Percentiles rank a stretch among this genome's conserved stretches.
phyloP scores from a whole-genome alignment of 2,888 invertebrate species.

The Cordilura impudica region DNA sequence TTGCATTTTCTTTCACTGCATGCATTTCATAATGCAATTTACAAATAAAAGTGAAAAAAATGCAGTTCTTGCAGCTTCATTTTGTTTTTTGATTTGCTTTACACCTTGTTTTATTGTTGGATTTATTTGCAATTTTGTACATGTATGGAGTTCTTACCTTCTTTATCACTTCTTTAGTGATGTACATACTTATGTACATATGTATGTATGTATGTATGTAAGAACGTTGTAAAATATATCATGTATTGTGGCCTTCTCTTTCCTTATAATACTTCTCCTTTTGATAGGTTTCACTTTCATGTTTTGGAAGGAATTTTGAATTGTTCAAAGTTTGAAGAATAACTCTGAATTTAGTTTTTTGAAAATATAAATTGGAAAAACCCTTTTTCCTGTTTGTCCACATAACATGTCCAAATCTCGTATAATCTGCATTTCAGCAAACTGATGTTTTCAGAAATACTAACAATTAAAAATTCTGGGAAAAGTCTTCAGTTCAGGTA shows the following conservation, averaged over 20 bases:
- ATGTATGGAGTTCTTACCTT: not conserved
- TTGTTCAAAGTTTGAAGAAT: not conserved
- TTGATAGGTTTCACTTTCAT: slow-evolving; percentile 15
- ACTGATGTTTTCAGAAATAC: too few relatives aligned
- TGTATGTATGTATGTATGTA: too few relatives aligned
- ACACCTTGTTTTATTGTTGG: not conserved
- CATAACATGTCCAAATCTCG: too few relatives aligned
- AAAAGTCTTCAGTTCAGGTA: too few relatives aligned
- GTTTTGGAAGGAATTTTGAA: not conserved
- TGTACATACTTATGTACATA: too few relatives aligned
- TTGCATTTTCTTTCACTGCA: slow-evolving; percentile 28
- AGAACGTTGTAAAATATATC: too few relatives aligned
- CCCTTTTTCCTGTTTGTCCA: too few relatives aligned
- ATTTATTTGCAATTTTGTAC: not conserved
- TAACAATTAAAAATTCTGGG: too few relatives aligned
- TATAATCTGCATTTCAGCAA: too few relatives aligned
- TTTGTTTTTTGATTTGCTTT: not conserved
- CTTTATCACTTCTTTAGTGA: too few relatives aligned
- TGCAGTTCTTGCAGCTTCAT: slow-evolving; percentile 15
- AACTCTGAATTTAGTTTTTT: too few relatives aligned
- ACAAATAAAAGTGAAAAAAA: slow-evolving; percentile 47
- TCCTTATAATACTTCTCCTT: not conserved
- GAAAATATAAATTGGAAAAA: not conserved
- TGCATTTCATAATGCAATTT: slow-evolving; percentile 46
- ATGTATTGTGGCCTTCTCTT: not conserved